Evolutionary conservation across 2,888 invertebrate genomes (phyloP).

Genomic region (Sturmia bella): DNA sequence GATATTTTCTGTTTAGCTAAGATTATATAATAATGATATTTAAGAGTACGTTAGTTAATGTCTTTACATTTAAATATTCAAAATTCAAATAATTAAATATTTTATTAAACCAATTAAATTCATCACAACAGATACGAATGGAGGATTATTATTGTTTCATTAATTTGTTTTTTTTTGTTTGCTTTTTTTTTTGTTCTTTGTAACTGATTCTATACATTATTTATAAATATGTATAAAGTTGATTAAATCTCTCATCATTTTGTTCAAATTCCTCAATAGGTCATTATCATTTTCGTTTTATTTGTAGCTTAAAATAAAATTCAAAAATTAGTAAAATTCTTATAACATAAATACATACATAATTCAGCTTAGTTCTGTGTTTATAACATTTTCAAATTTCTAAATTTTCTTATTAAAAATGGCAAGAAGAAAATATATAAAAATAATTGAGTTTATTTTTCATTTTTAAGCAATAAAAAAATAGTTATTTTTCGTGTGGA

Average conservation of each 20-base stretch:
- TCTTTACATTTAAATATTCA: constrained; percentile 57
- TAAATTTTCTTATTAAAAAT: background rate
- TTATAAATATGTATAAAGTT: background rate
- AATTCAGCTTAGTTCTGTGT: constrained; percentile 40
- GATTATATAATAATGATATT: constrained; percentile 67
- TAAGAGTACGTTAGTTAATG: constrained; percentile 62
- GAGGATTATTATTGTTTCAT: constrained; percentile 43
- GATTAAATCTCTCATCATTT: background rate
- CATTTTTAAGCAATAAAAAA: too few relatives aligned
- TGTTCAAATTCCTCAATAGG: constrained; percentile 30
- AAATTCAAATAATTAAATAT: constrained; percentile 53
- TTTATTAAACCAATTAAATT: constrained; percentile 49
- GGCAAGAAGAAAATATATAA: too few relatives aligned
- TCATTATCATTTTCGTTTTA: constrained; percentile 30
- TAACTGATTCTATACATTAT: background rate
- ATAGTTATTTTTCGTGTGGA: too few relatives aligned
- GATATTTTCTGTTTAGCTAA: constrained; percentile 71
- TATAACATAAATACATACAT: constrained; percentile 20
- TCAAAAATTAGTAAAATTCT: constrained; percentile 10
- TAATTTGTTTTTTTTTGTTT: constrained; percentile 33
- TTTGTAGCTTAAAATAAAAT: constrained; percentile 14
- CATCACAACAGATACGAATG: constrained; percentile 60
- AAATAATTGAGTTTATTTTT: too few relatives aligned
- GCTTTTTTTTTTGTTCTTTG: background rate
- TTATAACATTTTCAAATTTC: background rate